These are phyloP conservation scores for Cololabis saira DNA, from an alignment of 2,113 vertebrate species.

Conservation along the genomic window DNA sequence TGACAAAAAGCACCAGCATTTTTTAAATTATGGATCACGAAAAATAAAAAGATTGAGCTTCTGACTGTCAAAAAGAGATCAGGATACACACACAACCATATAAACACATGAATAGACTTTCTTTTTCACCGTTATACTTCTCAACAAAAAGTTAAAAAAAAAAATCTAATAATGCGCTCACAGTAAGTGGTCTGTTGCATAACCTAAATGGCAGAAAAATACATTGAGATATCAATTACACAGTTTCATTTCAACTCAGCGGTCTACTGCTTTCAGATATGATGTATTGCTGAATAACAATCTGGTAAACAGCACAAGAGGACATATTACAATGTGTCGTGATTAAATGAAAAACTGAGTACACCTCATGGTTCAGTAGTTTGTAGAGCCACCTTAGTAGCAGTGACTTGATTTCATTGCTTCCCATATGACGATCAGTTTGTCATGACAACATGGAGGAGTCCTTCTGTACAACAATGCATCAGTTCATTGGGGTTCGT, in stretches of 20 bases:
- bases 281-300: neutral
- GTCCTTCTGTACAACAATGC: too few relatives aligned
- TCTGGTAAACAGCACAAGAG: too few relatives aligned
- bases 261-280: conserved; percentile 19
- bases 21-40: conserved; percentile 1
- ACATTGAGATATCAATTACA: conserved; percentile 41
- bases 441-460: too few relatives aligned
- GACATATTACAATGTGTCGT: too few relatives aligned
- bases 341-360: too few relatives aligned
- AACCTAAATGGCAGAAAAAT: conserved; percentile 18
- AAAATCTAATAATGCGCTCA: conserved; percentile 18
- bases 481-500: too few relatives aligned
- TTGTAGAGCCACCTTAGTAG: too few relatives aligned
- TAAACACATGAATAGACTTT: neutral
- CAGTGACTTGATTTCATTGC: too few relatives aligned
- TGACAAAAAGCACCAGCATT: neutral
- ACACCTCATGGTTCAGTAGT: too few relatives aligned
- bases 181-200: neutral
- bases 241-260: conserved; percentile 35
- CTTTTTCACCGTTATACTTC: neutral
- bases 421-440: too few relatives aligned
- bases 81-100: neutral
- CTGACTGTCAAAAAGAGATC: conserved; percentile 5
- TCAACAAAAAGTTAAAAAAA: conserved; percentile 5
- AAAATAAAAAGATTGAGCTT: neutral